Evolutionary conservation across 1,140 invertebrate genomes (phyloP), one percentile per base, ranked within the genome.

Genomic region (Papilio xuthus): DNA sequence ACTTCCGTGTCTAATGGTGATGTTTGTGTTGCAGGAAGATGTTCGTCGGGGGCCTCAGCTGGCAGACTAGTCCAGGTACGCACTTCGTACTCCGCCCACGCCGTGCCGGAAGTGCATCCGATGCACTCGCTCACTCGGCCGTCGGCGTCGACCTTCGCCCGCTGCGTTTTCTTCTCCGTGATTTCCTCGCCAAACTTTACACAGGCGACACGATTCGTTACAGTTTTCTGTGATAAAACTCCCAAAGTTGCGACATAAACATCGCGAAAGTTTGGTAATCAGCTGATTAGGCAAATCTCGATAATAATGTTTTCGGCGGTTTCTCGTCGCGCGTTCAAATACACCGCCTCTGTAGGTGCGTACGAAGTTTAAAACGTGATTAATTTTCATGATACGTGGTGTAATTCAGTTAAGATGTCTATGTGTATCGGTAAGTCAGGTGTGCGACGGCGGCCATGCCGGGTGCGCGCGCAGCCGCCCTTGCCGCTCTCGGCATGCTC

Each of bases 11-110:
- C 89, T 92, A 88, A 92, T 85, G 82, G 80, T 81, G 83, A 85
- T 91, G 92, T 95, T 96, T 95, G 95, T 95, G 92, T 97, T 98
- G 86, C 96, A 99, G 98, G 95, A 99, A 99, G 98, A 99, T 99
- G 98, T 99, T 99, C 96, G 98, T 99, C 95, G 99, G 99, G 91
- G 99, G 99, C 88, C 96, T 99, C 88, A 99, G 98, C 95, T 99
- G 99, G 98, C 98, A 99, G 96, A 99, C 99, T 89, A 99, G 98
- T 96, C 98, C 98, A 97, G 99, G 98, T 99, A 96, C 96, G 97
- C 90, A 89, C 86, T 87, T 83, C 81, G 83, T 85, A 79, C 83
- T 81, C 78, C 76, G 77, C 82, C 83, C 81, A 85, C 84, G 82
- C 82, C 83, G 83, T 79, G 80, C 80, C 87, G 85, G 88, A 88